These are phyloP conservation scores for Brevimyrus niger DNA, from an alignment of 2,113 vertebrate genomes.

Conservation along the genomic window DNA sequence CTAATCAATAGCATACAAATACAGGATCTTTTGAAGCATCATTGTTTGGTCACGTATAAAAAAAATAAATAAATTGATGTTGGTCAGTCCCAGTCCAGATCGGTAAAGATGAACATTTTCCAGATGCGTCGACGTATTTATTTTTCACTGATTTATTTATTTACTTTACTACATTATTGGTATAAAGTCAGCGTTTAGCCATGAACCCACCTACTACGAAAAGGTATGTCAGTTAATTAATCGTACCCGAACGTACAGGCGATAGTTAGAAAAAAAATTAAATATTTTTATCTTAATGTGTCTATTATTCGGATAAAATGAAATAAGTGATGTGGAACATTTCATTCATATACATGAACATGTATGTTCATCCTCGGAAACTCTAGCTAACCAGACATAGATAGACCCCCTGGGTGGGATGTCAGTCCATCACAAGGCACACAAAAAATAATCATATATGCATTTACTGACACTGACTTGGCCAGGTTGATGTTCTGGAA, in stretches of 20 bases:
- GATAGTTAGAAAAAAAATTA: background rate
- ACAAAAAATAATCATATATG: background rate
- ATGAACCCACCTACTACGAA: background rate
- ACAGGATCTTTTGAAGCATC: background rate
- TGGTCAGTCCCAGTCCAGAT: background rate
- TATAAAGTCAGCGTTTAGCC: background rate
- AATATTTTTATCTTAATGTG: background rate
- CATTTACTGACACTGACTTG: background rate
- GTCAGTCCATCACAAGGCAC: background rate
- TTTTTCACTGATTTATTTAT: background rate
- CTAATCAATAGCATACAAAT: background rate
- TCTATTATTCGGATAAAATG: background rate
- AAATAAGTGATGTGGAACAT: background rate
- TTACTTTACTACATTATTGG: background rate
- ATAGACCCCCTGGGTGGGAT: background rate
- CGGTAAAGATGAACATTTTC: background rate
- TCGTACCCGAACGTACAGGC: background rate
- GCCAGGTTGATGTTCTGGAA: background rate
- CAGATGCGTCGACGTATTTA: background rate
- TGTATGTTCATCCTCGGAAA: background rate
- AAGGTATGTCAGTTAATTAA: background rate
- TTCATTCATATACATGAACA: background rate
- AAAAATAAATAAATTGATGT: background rate
- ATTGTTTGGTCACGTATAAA: background rate
- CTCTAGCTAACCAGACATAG: background rate